Evolutionary conservation across 1,140 invertebrate species (phyloP), one percentile per base, ranked within the genome.

Genomic region (Bicyclus anynana): DNA sequence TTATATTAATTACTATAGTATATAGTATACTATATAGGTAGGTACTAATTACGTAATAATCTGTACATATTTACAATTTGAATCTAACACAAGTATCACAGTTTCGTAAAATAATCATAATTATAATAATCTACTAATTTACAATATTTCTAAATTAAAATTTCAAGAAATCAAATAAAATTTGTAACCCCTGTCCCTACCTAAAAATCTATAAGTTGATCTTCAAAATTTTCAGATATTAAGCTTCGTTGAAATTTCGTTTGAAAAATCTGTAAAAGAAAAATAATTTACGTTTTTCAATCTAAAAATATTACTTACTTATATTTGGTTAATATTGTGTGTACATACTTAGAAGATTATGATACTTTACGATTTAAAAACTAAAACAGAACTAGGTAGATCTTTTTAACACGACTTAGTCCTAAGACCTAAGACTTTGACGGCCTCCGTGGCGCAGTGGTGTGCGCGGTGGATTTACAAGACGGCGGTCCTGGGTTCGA

Each of bases 21-120:
- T n/a, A n/a, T n/a, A n/a, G n/a, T n/a, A n/a, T n/a, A n/a, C n/a
- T n/a, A n/a, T n/a, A n/a, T n/a, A n/a, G n/a, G n/a, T 40, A 40
- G 1, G 0, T 10, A 40, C 1, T 40, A 40, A 40, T 2, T 37
- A 13, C 0, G 65, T 16, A 23, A 23, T 40, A 64, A 62, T 48
- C 67, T 80, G 67, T 83, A 80, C 74, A 78, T 81, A 81, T 84
- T 75, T 80, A 84, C 80, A 84, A 68, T 53, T n/a, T 56, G 61
- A 64, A 63, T 69, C 62, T 74, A 74, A 73, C 66, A 67, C 59
- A 79, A 72, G 71, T 84, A 84, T 84, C 80, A 84, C 80, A 84
- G 80, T 68, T 84, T 60, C 35, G 55, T 53, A 59, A 59, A 56
- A 58, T 49, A 44, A 16, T 40, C 1, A 40, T 40, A 40, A 4